Base-by-base conservation (phyloP, 2,888 invertebrate species). In the Dasypogon diadema region DNA sequence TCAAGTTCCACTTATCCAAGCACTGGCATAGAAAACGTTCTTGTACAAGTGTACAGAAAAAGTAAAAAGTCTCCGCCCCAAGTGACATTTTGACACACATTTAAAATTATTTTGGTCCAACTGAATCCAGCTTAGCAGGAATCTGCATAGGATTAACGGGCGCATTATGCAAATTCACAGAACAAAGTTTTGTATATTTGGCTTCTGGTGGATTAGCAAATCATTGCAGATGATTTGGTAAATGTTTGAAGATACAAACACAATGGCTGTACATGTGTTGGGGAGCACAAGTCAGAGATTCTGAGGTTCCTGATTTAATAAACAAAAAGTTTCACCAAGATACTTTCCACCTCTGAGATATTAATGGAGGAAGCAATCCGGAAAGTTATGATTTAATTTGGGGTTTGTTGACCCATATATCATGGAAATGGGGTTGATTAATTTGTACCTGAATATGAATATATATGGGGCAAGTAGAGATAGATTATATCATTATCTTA, bases 181-280 rank as follows among this genome's bases (percentile, higher is more conserved):
- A 18, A 37, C 37, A 60, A 60, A 60, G 60, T 60, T 60, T 37
- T 21, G 8, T 42, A 0, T 60, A 60, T 60, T 60, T 60, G 60
- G 18, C 60, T 60, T 60, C 37, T 60, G n/a, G 60, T 60, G 60
- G 37, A 60, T 60, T 60, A 60, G 37, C 16, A 12, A 60, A 60
- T 60, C 37, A 60, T 60, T 60, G 60, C 56, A 56, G 26, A 26
- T 56, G 56, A 56, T 56, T 56, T 56, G 24, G 26, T n/a, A n/a
- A 56, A 56, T 56, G 56, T 56, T 56, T 24, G n/a, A 6, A 14
- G 56, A 51, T 21, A 51, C 18, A 51, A 16, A 51, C 6, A 16
- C 18, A 21, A 8, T 6, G 14, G 12, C 16, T n/a, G 16, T 58
- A 30, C 34, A 16, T 5, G 30, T 30, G 30, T 8, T 30, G 30